Percentiles rank a stretch among this genome's conserved stretches.
phyloP scores from a whole-genome alignment of 1,140 invertebrate species.

The Nasonia vitripennis region DNA sequence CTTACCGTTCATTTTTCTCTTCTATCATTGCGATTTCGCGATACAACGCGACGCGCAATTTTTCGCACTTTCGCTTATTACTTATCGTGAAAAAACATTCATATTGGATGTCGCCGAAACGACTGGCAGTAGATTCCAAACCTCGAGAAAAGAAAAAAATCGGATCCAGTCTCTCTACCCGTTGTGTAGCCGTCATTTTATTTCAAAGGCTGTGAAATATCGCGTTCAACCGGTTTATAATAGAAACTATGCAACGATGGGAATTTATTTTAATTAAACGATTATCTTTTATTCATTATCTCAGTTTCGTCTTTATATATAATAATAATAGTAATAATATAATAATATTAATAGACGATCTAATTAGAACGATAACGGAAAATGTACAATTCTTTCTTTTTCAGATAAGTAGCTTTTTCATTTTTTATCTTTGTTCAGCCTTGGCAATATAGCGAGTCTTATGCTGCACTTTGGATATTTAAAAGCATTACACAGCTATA shows the following conservation, averaged over 20 bases:
- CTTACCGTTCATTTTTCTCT: conserved; percentile 42
- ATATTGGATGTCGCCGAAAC: conserved; percentile 60
- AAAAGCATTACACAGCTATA: conserved; percentile 52
- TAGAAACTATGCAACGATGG: conserved; percentile 49
- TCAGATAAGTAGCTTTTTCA: conserved; percentile 45
- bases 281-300: conserved; percentile 49
- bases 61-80: conserved; percentile 38
- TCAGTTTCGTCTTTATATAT: conserved; percentile 52
- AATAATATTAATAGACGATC: conserved; percentile 52
- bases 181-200: not conserved
- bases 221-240: conserved; percentile 31
- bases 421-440: conserved; percentile 49
- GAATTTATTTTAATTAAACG: conserved; percentile 50
- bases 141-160: conserved; percentile 50
- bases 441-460: conserved; percentile 51
- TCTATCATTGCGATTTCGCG: conserved; percentile 26
- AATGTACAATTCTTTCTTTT: conserved; percentile 53
- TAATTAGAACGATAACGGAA: conserved; percentile 52
- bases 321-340: conserved; percentile 50
- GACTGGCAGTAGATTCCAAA: conserved; percentile 67
- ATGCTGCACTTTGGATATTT: conserved; percentile 51
- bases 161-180: conserved; percentile 48
- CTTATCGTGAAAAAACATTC: conserved; percentile 54
- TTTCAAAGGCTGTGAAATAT: conserved; percentile 37
- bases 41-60: conserved; percentile 9